Evolutionary conservation across 2,888 invertebrate species (phyloP), one percentile per base, ranked within the genome.

Genomic region (Camponotus fellah): DNA sequence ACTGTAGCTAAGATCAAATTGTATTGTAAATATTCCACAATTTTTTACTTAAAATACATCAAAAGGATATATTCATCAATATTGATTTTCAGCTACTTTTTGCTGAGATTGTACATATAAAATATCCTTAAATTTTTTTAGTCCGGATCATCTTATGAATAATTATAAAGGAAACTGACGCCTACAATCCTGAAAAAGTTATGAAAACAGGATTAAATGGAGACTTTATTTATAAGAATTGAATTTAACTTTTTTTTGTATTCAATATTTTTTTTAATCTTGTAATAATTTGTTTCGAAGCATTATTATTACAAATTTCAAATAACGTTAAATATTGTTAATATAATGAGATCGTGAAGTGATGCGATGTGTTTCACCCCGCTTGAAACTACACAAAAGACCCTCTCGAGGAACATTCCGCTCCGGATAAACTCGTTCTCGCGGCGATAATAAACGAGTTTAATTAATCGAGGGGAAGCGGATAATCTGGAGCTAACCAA

Each of bases 391-490:
- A 43, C 43, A 40, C 53, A n/a, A 68, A 68, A 58, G 43, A 58
- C 37, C 17, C 46, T 26, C 26, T 2, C 26, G 43, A 26, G 21
- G 21, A 79, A 43, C 66, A 58, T 40, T 34, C 14, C 58, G 32
- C 60, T 80, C 60, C 46, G 79, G 46, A 80, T 60, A 80, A 80
- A 60, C 79, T 71, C 37, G 60, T 80, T 71, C 34, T 60, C 46
- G 37, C 43, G 46, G 32, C 79, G 46, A 80, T 80, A 71, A 80
- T 80, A 71, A 80, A 71, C 60, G 79, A 80, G 79, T 46, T 80
- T 80, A 80, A 80, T 80, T 80, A 80, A 71, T 80, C 8, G 53
- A 46, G 60, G 3, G 60, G 12, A 32, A 21, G 43, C 32, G 79
- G 34, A 80, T 71, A 71, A 80, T 80, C 79, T 37, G 21, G 60